phyloP scores from a whole-genome alignment of 2,797 vertebrate genomes.

The Helostoma temminkii region DNA sequence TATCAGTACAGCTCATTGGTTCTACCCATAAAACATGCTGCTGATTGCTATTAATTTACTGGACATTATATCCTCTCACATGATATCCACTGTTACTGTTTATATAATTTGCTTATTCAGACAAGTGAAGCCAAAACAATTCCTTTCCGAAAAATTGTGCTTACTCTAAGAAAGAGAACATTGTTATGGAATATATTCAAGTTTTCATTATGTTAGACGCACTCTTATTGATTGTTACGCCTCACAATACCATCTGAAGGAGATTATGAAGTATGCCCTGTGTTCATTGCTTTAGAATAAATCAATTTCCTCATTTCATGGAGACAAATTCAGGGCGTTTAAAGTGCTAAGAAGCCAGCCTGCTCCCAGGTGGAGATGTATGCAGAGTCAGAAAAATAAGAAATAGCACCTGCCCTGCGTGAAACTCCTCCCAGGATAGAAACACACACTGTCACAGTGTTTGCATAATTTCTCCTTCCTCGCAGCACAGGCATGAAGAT shows the following conservation, averaged over 20 bases:
- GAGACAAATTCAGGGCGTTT: constrained; percentile 6
- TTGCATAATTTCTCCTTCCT: constrained; percentile 22
- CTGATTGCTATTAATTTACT: constrained; percentile 27
- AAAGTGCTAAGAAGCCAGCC: constrained; percentile 9
- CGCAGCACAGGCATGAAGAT: constrained; percentile 22
- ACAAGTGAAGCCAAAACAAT: not conserved
- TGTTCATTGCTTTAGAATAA: constrained; percentile 31
- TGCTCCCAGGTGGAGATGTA: constrained; percentile 14
- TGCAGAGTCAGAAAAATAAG: constrained; percentile 7
- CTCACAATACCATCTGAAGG: not conserved
- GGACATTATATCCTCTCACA: not conserved
- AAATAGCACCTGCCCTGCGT: constrained; percentile 18
- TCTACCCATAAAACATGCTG: constrained; percentile 26
- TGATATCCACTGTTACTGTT: not conserved
- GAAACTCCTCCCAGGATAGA: constrained; percentile 27
- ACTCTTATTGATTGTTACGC: not conserved
- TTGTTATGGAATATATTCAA: not conserved
- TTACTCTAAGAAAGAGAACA: not conserved
- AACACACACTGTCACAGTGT: constrained; percentile 24
- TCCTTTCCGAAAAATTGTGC: not conserved
- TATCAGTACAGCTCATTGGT: constrained; percentile 39
- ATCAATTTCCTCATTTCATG: constrained; percentile 28
- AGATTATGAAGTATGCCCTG: not conserved
- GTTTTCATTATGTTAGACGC: not conserved
- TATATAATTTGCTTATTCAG: not conserved